Percentiles rank a stretch among this genome's conserved stretches.
Evolutionary conservation across 2,888 invertebrate species (phyloP).

Genomic region (Andrena dorsata): DNA sequence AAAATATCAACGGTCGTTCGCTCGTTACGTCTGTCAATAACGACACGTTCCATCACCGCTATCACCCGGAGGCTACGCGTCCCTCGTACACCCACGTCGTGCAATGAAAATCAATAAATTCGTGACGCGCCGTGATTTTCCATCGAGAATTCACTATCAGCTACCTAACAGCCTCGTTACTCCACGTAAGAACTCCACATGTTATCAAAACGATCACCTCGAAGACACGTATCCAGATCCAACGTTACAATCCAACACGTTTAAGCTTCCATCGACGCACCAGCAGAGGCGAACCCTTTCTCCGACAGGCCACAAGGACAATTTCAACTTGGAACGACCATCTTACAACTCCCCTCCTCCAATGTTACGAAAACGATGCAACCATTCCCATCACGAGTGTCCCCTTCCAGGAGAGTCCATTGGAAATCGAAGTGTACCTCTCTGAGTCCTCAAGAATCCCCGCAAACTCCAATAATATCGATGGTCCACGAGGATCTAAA

Average conservation of each 20-base stretch:
- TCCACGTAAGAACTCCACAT: neutral
- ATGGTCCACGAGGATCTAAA: neutral
- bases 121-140: neutral
- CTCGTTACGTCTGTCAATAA: slow-evolving; percentile 17
- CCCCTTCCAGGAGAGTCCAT: neutral
- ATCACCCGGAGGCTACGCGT: neutral
- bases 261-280: neutral
- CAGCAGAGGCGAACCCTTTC: slow-evolving; percentile 7
- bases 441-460: neutral
- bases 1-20: slow-evolving; percentile 12
- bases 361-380: neutral
- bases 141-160: neutral
- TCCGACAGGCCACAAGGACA: slow-evolving; percentile 14
- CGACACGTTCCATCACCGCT: slow-evolving; percentile 5
- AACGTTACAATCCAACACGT: neutral
- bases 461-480: neutral
- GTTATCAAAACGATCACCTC: neutral
- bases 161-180: neutral
- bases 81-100: neutral
- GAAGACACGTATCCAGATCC: neutral
- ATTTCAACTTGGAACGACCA: slow-evolving; percentile 10
- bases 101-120: slow-evolving; percentile 22
- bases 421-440: neutral
- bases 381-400: neutral
- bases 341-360: neutral